Evolutionary conservation across 2,888 invertebrate species (phyloP).

Genomic region (Syrista parreyssii): DNA sequence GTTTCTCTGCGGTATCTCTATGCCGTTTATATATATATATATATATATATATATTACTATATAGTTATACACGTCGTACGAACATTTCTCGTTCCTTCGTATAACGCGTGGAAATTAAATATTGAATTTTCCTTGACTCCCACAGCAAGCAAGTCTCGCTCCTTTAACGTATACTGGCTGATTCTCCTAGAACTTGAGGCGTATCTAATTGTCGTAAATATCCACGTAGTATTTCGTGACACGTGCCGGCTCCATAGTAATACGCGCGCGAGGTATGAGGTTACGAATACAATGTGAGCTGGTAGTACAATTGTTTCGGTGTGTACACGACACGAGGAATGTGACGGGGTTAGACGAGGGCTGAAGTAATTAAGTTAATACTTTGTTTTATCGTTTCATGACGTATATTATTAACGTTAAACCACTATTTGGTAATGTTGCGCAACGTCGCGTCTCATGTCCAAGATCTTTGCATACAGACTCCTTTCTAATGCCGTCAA

Average conservation of each 20-base stretch:
- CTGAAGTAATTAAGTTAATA: background rate
- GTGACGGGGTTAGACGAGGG: accelerated
- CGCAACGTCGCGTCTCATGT: background rate
- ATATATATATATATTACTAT: background rate
- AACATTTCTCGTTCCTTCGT: background rate
- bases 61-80: background rate
- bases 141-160: background rate
- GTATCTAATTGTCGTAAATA: background rate
- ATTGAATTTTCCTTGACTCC: background rate
- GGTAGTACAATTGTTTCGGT: background rate
- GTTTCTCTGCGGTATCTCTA: background rate
- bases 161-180: background rate
- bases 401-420: background rate
- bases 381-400: background rate
- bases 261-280: background rate
- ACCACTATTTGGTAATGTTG: background rate
- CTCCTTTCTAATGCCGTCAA: background rate
- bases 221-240: background rate
- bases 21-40: background rate
- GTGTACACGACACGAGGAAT: background rate
- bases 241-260: background rate
- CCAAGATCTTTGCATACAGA: background rate
- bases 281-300: background rate
- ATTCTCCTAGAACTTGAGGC: background rate
- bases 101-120: background rate